These are phyloP conservation scores for Archegozetes longisetosus DNA, from an alignment of 1,140 invertebrate genomes.

Conservation along the genomic window DNA sequence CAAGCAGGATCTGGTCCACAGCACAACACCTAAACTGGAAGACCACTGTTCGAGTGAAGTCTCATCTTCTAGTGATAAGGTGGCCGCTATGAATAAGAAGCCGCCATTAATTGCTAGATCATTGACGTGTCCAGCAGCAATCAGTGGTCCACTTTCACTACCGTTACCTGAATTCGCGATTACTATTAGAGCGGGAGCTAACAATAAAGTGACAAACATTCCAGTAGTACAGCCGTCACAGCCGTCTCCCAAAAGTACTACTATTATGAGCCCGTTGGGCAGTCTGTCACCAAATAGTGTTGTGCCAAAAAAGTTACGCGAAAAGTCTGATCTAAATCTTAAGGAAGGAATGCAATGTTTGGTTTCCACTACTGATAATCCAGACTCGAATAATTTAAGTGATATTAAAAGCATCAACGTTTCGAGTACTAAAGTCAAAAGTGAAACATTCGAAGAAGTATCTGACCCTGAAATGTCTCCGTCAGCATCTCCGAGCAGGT, in stretches of 20 bases:
- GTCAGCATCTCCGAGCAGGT: slow-evolving; percentile 27
- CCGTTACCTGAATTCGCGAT: slow-evolving; percentile 69
- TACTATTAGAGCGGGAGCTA: slow-evolving; percentile 24
- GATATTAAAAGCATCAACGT: neutral
- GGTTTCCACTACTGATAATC: neutral
- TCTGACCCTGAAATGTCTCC: slow-evolving; percentile 30
- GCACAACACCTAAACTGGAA: slow-evolving; percentile 1
- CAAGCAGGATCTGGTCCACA: slow-evolving; percentile 7
- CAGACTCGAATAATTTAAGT: neutral
- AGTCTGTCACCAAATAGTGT: slow-evolving; percentile 12
- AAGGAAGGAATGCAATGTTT: neutral
- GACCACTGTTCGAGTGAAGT: slow-evolving; percentile 15
- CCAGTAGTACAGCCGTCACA: slow-evolving; percentile 1
- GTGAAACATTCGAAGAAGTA: slow-evolving; percentile 18
- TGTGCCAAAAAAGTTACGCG: slow-evolving; percentile 12
- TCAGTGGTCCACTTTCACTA: slow-evolving; percentile 52
- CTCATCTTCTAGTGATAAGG: slow-evolving; percentile 17
- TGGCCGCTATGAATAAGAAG: slow-evolving; percentile 1
- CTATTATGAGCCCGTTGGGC: slow-evolving; percentile 16
- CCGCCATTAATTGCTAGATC: slow-evolving; percentile 1
- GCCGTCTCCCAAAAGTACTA: slow-evolving; percentile 13
- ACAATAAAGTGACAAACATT: neutral
- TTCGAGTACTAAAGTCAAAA: neutral
- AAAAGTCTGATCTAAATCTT: neutral
- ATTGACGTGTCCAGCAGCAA: slow-evolving; percentile 7